Percentiles rank a stretch among this genome's conserved stretches.
phyloP scores from a whole-genome alignment of 2,888 invertebrate genomes.

The Lithophane socia region DNA sequence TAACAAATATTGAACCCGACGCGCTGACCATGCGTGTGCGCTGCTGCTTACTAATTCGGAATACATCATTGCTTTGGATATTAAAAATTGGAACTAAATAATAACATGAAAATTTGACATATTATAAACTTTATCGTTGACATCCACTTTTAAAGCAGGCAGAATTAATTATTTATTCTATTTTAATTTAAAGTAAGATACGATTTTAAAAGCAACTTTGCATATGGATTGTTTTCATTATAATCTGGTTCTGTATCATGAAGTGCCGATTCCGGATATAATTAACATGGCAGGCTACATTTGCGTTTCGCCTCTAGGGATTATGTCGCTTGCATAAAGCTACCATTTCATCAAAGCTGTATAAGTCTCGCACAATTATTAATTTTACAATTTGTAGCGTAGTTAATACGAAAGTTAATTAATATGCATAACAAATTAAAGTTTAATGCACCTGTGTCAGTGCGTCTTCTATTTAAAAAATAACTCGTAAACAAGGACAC shows the following conservation, averaged over 20 bases:
- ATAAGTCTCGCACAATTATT: not conserved
- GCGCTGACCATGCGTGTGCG: conserved; percentile 23
- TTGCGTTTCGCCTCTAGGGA: conserved; percentile 10
- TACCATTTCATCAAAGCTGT: conserved; percentile 15
- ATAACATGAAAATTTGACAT: not conserved
- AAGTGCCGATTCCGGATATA: conserved; percentile 7
- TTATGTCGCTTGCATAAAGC: conserved; percentile 24
- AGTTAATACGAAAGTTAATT: not conserved
- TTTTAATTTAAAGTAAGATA: not conserved
- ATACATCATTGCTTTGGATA: conserved; percentile 13
- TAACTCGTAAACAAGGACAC: not conserved
- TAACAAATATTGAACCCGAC: conserved; percentile 42
- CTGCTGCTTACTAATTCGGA: conserved; percentile 27
- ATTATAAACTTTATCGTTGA: not conserved
- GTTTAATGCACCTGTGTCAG: not conserved
- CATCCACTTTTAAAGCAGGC: not conserved
- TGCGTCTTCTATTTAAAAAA: not conserved
- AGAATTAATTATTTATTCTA: not conserved
- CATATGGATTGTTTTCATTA: not conserved
- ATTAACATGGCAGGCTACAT: conserved; percentile 22
- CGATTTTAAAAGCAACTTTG: not conserved
- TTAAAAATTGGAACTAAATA: not conserved
- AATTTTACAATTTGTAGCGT: not conserved
- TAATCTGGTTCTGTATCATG: not conserved
- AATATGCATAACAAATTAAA: not conserved